Evolutionary conservation across 2,797 vertebrate species (phyloP), one percentile per base, ranked within the genome.

Genomic region (Falco berigora): DNA sequence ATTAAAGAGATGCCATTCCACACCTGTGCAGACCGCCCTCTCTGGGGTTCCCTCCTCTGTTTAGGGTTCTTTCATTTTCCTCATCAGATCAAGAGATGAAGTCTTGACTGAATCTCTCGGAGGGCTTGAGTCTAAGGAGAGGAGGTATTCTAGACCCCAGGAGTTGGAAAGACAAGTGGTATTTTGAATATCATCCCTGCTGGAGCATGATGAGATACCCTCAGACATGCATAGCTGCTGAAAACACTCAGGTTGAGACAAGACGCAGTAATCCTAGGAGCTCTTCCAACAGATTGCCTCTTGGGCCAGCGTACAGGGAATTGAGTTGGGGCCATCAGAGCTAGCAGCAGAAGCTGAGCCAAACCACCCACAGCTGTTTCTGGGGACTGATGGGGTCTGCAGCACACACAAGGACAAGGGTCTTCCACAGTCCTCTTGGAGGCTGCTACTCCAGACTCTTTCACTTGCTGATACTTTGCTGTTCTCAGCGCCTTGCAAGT

Each of bases 11-110:
- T 8, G 46, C 5, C 18, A 1, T 32, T 44, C 46, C 7, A 5
- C 1, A 1, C n/a, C 69, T 58, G 11, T 4, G 49, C 47, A 10
- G 14, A 2, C 30, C 42, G 3, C 5, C 24, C 47, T 30, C 25
- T 40, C 59, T 3, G 16, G 42, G 8, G 9, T 55, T 66, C 53
- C 46, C 18, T 58, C 47, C 25, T n/a, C 62, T 22, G 7, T 14
- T n/a, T 21, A 36, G 23, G 11, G n/a, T 84, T 74, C 34, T 64
- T 53, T 75, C 62, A 17, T 55, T 53, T 30, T 32, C 63, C 44
- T 86, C 46, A 18, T 10, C 67, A 1, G 1, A 10, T 7, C 17
- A 22, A 28, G 73, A 56, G 75, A 6, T 12, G 40, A 28, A 36
- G 40, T 53, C 63, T 30, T 24, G 75, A 19, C 25, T 25, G 8